These are phyloP conservation scores for Lithophane leautieri DNA, from an alignment of 2,888 invertebrate species.

Conservation along the genomic window DNA sequence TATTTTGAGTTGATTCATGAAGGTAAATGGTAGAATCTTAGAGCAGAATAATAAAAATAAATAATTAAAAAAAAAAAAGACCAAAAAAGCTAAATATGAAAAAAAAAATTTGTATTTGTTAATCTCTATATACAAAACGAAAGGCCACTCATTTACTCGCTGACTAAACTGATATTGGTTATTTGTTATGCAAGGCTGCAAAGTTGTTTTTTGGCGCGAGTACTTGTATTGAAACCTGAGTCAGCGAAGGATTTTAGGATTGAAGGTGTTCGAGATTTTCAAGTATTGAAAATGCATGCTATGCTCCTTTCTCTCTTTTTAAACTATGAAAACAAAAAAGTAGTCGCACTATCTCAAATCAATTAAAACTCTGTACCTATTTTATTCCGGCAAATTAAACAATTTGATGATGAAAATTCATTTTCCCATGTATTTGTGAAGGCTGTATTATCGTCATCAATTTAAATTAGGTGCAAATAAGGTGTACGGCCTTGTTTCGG, in stretches of 20 bases:
- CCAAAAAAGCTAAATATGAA: too few species aligned
- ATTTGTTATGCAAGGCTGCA: too few species aligned
- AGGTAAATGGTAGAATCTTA: neutral
- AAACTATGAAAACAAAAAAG: neutral
- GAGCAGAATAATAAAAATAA: neutral
- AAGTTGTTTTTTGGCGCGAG: too few species aligned
- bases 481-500: constrained; percentile 32
- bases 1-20: neutral
- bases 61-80: too few species aligned
- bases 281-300: neutral
- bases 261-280: neutral
- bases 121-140: too few species aligned
- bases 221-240: too few species aligned
- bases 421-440: constrained; percentile 29
- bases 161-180: too few species aligned
- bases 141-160: too few species aligned
- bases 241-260: too few species aligned
- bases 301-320: neutral
- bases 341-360: too few species aligned
- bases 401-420: constrained; percentile 32
- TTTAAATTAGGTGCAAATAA: constrained; percentile 51
- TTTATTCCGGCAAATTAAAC: constrained; percentile 10
- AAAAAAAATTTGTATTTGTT: too few species aligned
- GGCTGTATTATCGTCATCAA: constrained; percentile 41
- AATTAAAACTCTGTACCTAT: too few species aligned